A percentile compares a stretch with the other conserved stretches of the same genome.
phyloP scores from a whole-genome alignment of 2,113 vertebrate genomes.

The Aphyosemion australe region DNA sequence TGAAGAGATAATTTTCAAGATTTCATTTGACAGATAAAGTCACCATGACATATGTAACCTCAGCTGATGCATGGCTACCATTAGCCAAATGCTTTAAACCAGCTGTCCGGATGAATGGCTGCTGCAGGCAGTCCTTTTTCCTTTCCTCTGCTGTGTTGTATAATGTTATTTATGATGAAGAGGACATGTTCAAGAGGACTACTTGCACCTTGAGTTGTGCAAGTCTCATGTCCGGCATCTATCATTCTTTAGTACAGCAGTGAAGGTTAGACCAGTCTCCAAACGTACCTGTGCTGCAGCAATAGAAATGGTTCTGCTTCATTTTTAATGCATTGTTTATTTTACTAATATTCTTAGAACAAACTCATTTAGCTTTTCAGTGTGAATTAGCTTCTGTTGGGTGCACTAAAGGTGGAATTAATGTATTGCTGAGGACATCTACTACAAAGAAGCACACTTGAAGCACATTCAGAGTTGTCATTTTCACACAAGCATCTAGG shows the following conservation, averaged over 20 bases:
- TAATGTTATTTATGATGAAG: slow-evolving; percentile 40
- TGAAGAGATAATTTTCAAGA: slow-evolving; percentile 38
- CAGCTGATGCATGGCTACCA: slow-evolving; percentile 50
- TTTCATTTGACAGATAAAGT: slow-evolving; percentile 50
- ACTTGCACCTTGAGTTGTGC: slow-evolving; percentile 13
- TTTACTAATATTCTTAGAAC: too few relatives aligned
- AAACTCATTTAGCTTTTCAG: too few relatives aligned
- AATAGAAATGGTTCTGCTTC: not conserved
- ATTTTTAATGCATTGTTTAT: not conserved
- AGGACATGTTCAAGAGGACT: slow-evolving; percentile 36
- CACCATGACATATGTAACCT: slow-evolving; percentile 34
- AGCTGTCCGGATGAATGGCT: slow-evolving; percentile 47
- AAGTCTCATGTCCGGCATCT: not conserved
- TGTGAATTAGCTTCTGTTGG: too few relatives aligned
- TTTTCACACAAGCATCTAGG: too few relatives aligned
- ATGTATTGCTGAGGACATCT: too few relatives aligned
- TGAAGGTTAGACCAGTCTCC: not conserved
- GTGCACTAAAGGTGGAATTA: too few relatives aligned
- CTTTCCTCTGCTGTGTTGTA: not conserved
- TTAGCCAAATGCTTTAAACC: slow-evolving; percentile 54
- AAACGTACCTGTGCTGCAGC: not conserved
- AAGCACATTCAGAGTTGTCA: too few relatives aligned
- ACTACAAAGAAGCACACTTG: too few relatives aligned
- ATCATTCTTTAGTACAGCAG: not conserved
- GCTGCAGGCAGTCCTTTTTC: slow-evolving; percentile 15